These are phyloP conservation scores for Lasioglossum leucozonium DNA, from an alignment of 2,888 invertebrate species.

Conservation along the genomic window DNA sequence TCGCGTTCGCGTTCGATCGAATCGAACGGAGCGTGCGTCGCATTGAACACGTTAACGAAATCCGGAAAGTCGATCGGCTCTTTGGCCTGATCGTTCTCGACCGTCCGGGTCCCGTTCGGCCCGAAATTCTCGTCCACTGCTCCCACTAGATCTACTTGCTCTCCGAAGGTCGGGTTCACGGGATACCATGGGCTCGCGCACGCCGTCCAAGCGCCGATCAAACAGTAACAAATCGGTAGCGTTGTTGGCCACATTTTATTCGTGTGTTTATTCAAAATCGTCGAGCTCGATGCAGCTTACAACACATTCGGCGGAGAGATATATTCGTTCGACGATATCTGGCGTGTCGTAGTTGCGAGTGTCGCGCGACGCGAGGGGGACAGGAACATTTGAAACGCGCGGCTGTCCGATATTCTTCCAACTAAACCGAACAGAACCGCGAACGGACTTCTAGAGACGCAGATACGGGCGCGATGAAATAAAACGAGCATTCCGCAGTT, in stretches of 20 bases:
- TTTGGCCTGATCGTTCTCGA: constrained; percentile 30
- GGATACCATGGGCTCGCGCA: constrained; percentile 51
- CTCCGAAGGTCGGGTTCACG: constrained; percentile 60
- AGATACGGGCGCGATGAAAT: constrained; percentile 60
- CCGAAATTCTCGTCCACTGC: constrained; percentile 43
- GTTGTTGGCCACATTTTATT: constrained; percentile 32
- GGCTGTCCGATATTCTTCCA: constrained; percentile 27
- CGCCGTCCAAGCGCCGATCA: not conserved
- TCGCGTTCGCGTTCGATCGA: constrained; percentile 71
- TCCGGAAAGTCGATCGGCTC: constrained; percentile 32
- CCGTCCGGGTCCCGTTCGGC: constrained; percentile 41
- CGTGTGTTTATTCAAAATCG: not conserved
- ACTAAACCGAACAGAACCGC: constrained; percentile 71
- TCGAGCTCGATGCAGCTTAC: not conserved
- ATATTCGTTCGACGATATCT: not conserved
- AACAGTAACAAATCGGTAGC: constrained; percentile 28
- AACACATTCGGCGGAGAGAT: not conserved
- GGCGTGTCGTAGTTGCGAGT: not conserved
- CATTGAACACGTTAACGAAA: constrained; percentile 32
- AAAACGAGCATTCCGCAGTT: constrained; percentile 73
- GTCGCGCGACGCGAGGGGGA: not conserved
- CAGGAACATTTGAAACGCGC: constrained; percentile 3
- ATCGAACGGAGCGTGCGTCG: constrained; percentile 50
- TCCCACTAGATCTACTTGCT: constrained; percentile 63
- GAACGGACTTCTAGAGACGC: constrained; percentile 70